These are phyloP conservation scores for Drosophila sulfurigaster DNA, from an alignment of 1,140 invertebrate genomes.

Conservation along the genomic window DNA sequence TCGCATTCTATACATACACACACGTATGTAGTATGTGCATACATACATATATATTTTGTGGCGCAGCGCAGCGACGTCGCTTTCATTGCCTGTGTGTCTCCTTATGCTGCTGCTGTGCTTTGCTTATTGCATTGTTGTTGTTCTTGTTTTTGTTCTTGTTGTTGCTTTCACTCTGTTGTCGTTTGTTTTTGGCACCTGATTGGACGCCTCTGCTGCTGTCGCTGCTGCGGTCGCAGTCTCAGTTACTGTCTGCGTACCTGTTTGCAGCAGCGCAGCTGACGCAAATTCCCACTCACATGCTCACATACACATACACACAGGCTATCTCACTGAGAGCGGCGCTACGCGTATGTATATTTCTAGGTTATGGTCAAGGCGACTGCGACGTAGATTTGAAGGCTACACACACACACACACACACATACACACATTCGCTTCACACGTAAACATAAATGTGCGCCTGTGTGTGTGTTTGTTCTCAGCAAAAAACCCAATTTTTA, in stretches of 20 bases:
- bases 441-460: not conserved
- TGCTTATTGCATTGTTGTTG: no score
- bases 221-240: constrained; percentile 3
- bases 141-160: constrained; percentile 8
- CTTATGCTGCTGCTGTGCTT: constrained; percentile 23
- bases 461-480: constrained; percentile 1
- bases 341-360: constrained; percentile 55
- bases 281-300: constrained; percentile 20
- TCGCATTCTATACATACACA: constrained; percentile 44
- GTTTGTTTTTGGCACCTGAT: constrained; percentile 63
- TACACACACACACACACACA: constrained; percentile 32
- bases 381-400: constrained; percentile 72
- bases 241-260: constrained; percentile 31
- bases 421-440: not conserved
- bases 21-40: no score
- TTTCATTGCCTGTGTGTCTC: constrained; percentile 41
- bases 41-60: constrained; percentile 13
- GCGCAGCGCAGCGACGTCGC: constrained; percentile 24
- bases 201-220: constrained; percentile 21
- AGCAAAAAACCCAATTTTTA: constrained; percentile 31
- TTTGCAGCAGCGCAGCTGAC: constrained; percentile 46
- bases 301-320: constrained; percentile 15
- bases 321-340: constrained; percentile 49
- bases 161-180: constrained; percentile 41
- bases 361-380: constrained; percentile 80